Percentiles rank a stretch among this genome's conserved stretches.
These are phyloP conservation scores for Lasioglossum calceatum DNA, from an alignment of 2,888 invertebrate genomes.

Conservation along the genomic window DNA sequence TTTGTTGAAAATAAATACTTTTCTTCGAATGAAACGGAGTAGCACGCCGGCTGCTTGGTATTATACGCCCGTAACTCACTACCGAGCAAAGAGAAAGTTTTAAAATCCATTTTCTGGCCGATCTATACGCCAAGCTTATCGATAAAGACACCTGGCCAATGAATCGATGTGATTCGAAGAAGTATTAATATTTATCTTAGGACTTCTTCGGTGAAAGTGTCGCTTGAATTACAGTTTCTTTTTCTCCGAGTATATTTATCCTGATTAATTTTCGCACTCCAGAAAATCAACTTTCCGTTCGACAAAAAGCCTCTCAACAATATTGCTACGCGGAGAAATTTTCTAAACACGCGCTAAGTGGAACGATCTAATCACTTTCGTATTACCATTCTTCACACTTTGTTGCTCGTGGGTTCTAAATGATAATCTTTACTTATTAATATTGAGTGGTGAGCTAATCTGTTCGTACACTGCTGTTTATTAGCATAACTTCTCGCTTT, in stretches of 20 bases:
- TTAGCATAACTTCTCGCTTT: neutral
- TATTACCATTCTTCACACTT: neutral
- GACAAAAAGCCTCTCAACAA: neutral
- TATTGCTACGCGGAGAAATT: neutral
- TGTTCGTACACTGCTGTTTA: neutral
- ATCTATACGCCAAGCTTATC: constrained; percentile 12
- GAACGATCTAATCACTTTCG: constrained; percentile 7
- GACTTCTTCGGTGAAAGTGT: constrained; percentile 9
- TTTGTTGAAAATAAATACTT: neutral
- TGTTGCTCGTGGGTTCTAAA: neutral
- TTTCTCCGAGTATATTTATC: neutral
- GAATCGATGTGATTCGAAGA: neutral
- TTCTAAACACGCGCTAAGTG: neutral
- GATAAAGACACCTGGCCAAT: neutral
- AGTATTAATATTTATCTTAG: neutral
- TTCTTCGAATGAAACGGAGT: neutral
- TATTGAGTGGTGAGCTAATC: neutral
- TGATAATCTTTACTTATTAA: neutral
- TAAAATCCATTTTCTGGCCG: neutral
- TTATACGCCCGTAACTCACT: neutral
- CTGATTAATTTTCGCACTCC: neutral
- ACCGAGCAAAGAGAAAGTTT: constrained; percentile 16
- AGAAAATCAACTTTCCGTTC: neutral
- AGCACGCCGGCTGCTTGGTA: neutral
- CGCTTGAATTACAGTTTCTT: neutral